A percentile compares a stretch with the other conserved stretches of the same genome.
These are phyloP conservation scores for Phoeniculus purpureus DNA, from an alignment of 2,797 vertebrate genomes.

Conservation along the genomic window DNA sequence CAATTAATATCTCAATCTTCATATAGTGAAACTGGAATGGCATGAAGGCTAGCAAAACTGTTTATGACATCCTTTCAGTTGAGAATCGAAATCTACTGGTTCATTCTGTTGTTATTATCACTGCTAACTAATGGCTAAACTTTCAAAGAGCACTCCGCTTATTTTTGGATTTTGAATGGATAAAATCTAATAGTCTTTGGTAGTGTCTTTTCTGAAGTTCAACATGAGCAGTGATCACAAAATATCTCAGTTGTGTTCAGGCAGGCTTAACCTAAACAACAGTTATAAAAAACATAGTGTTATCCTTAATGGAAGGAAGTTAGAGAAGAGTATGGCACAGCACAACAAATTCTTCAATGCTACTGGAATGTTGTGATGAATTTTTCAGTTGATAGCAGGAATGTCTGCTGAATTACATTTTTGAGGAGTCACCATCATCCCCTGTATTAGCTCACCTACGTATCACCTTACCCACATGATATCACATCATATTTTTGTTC, in stretches of 20 bases:
- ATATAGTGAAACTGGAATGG: neutral
- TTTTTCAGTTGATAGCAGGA: neutral
- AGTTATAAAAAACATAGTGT: rapidly evolving
- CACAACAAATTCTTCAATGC: neutral
- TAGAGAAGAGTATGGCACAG: neutral
- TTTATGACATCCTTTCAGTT: neutral
- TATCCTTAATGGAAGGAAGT: neutral
- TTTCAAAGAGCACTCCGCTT: neutral
- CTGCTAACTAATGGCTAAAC: neutral
- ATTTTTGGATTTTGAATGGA: neutral
- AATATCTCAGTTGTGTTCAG: neutral
- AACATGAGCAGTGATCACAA: neutral
- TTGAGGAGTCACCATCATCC: neutral
- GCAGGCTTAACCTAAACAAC: neutral
- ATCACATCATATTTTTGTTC: neutral
- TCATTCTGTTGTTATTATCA: neutral
- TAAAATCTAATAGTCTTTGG: neutral
- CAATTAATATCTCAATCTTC: neutral
- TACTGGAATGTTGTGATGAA: neutral
- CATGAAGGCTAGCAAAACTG: neutral
- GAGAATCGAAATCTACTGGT: neutral
- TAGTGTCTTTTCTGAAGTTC: neutral
- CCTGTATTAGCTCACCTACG: neutral
- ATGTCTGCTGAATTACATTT: neutral
- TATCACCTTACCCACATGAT: neutral